These are phyloP conservation scores for Noctilio leporinus DNA, from an alignment of 2,113 vertebrate genomes.

Conservation along the genomic window DNA sequence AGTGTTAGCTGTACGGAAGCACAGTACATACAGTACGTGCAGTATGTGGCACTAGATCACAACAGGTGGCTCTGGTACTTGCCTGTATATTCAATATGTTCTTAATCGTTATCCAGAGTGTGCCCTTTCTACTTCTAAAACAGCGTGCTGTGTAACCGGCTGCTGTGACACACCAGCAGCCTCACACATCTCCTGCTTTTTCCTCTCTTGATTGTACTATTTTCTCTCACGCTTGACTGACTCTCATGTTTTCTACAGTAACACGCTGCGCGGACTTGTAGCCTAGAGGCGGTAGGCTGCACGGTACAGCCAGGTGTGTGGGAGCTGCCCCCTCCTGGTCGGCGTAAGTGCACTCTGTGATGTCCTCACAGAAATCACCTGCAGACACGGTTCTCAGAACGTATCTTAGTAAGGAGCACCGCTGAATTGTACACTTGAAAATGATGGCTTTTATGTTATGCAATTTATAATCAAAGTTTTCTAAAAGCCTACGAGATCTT, in stretches of 20 bases:
- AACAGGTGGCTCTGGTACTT: not conserved
- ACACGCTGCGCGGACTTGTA: not conserved
- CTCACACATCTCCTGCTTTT: not conserved
- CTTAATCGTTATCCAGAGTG: not conserved
- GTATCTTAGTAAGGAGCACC: too few relatives aligned
- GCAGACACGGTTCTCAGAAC: too few relatives aligned
- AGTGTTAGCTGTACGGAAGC: not conserved
- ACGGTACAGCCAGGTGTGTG: too few relatives aligned
- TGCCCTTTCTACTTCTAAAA: not conserved
- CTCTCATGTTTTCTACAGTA: not conserved
- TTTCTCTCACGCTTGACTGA: not conserved
- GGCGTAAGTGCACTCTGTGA: too few relatives aligned
- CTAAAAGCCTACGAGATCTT: not conserved
- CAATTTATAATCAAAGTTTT: not conserved
- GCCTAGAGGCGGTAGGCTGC: too few relatives aligned
- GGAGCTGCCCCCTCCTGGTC: too few relatives aligned
- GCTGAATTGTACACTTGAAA: too few relatives aligned
- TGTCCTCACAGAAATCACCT: too few relatives aligned
- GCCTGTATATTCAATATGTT: not conserved
- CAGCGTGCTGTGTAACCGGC: not conserved
- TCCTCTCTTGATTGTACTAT: not conserved
- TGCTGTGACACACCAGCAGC: not conserved
- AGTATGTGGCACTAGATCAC: not conserved
- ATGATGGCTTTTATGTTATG: too few relatives aligned
- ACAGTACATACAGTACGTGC: not conserved